These are phyloP conservation scores for Boloria selene DNA, from an alignment of 2,888 invertebrate species.

Conservation along the genomic window DNA sequence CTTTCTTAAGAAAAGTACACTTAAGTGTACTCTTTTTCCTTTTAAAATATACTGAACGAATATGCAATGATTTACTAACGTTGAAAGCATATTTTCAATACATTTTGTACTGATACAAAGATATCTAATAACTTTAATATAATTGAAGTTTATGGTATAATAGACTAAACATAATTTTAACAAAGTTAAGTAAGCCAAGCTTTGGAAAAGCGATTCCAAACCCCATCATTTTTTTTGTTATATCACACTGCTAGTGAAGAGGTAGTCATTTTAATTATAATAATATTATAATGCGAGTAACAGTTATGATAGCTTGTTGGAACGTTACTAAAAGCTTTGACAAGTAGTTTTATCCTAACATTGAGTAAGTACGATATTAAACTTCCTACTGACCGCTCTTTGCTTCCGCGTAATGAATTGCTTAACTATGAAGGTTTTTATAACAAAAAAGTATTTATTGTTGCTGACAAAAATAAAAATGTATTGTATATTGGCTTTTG, in stretches of 20 bases:
- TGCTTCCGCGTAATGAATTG: constrained; percentile 5
- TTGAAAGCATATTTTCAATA: background rate
- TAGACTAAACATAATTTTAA: background rate
- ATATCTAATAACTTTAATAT: background rate
- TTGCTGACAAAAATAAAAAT: background rate
- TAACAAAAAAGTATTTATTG: background rate
- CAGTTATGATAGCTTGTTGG: constrained; percentile 10
- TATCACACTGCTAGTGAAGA: no score
- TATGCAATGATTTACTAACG: background rate
- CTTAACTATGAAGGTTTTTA: background rate
- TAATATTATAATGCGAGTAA: constrained; percentile 8
- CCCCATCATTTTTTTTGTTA: no score
- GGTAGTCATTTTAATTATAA: background rate
- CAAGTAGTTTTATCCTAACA: background rate
- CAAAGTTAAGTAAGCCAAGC: background rate
- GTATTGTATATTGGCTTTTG: no score
- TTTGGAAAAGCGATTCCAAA: no score
- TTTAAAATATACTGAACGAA: background rate
- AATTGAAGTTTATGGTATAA: background rate
- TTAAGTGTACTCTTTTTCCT: background rate
- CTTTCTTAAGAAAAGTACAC: background rate
- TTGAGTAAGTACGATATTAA: constrained; percentile 5
- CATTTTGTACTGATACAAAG: background rate
- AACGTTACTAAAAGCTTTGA: constrained; percentile 14
- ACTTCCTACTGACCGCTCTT: constrained; percentile 3